Conservation (phyloP, 2,797 vertebrate species). For the Cirrhinus mrigala region DNA sequence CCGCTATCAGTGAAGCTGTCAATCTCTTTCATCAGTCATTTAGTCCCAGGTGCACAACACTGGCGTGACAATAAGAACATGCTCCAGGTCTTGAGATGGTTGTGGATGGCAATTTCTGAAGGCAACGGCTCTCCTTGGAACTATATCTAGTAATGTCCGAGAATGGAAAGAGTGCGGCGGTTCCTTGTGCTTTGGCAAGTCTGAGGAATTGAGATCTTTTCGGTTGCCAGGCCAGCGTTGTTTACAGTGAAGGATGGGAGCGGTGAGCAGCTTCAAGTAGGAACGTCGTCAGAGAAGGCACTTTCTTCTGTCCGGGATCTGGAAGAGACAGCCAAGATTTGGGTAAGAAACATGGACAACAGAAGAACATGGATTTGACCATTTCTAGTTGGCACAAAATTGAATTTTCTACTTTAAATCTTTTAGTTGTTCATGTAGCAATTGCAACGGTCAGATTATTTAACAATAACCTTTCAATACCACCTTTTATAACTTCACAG, state of each 20-base stretch:
- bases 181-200: conserved; percentile 47
- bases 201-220: conserved; percentile 17
- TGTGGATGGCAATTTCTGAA: conserved; percentile 2
- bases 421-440: not conserved
- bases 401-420: not conserved
- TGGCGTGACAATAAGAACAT: conserved; percentile 40
- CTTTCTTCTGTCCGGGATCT: conserved; percentile 74
- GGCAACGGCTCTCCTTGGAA: conserved; percentile 21
- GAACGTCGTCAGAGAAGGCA: conserved; percentile 78
- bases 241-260: conserved; percentile 1
- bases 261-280: conserved; percentile 63
- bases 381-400: not conserved
- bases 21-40: conserved; percentile 51
- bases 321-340: conserved; percentile 61
- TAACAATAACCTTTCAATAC: not conserved
- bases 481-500: not conserved
- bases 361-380: not conserved
- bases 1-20: conserved; percentile 38
- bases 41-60: conserved; percentile 48
- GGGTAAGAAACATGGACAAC: conserved; percentile 8
- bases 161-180: not conserved
- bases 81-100: conserved; percentile 18
- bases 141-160: not conserved
- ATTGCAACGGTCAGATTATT: not conserved
- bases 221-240: not conserved